phyloP scores from a whole-genome alignment of 2,888 invertebrate genomes.

The Clanis bilineata region DNA sequence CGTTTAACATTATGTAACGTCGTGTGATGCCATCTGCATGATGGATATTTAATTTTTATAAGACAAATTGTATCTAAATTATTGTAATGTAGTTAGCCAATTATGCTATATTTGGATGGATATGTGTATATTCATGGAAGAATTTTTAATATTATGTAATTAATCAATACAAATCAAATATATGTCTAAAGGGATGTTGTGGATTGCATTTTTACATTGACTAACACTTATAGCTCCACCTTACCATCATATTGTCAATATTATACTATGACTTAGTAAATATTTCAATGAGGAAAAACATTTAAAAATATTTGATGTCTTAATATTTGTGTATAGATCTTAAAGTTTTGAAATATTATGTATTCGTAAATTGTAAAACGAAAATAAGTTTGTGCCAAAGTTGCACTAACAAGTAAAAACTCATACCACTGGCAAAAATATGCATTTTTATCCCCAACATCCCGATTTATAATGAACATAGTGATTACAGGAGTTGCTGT shows the following conservation, averaged over 20 bases:
- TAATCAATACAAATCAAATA: background rate
- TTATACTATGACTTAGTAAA: too few species aligned
- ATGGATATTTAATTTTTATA: constrained; percentile 24
- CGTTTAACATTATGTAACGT: background rate
- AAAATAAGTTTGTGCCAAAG: background rate
- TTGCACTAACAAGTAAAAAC: background rate
- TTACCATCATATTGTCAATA: too few species aligned
- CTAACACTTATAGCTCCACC: too few species aligned
- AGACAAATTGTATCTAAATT: constrained; percentile 29
- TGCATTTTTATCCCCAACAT: background rate
- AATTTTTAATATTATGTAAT: constrained; percentile 17
- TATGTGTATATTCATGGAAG: constrained; percentile 47
- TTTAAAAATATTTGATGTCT: too few species aligned
- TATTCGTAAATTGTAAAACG: too few species aligned
- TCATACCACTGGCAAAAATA: background rate
- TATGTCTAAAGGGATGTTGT: background rate
- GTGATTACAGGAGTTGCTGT: background rate
- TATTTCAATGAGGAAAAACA: too few species aligned
- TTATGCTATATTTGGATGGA: constrained; percentile 58
- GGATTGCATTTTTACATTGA: background rate
- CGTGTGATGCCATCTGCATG: constrained; percentile 3
- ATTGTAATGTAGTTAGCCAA: constrained; percentile 67
- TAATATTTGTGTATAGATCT: too few species aligned
- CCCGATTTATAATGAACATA: background rate
- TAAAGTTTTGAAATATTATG: background rate